A percentile compares a stretch with the other conserved stretches of the same genome.
Evolutionary conservation across 2,113 vertebrate genomes (phyloP).

Genomic region (Phylloscopus trochiloides): DNA sequence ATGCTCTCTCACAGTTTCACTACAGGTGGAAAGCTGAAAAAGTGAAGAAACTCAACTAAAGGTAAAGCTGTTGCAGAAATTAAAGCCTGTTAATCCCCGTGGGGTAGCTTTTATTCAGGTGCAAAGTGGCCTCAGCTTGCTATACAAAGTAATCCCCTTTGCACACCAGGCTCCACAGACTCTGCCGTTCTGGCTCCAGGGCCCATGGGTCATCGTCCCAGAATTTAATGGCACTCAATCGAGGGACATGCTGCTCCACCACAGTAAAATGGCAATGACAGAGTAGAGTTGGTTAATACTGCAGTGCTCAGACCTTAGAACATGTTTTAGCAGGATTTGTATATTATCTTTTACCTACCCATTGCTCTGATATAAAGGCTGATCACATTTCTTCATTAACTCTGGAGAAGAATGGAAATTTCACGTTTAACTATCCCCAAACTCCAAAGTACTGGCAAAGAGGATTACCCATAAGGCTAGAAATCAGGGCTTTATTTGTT

Average conservation of each 20-base stretch:
- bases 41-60: background rate
- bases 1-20: background rate
- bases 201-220: background rate
- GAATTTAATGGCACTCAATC: constrained; percentile 9
- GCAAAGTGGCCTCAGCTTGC: background rate
- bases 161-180: background rate
- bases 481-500: background rate
- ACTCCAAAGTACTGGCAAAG: background rate
- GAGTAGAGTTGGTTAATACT: constrained; percentile 2
- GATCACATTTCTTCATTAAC: background rate
- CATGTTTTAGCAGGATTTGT: background rate
- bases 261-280: background rate
- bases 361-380: background rate
- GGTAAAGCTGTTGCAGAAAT: background rate
- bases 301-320: constrained; percentile 15
- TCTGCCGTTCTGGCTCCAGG: background rate
- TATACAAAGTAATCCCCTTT: background rate
- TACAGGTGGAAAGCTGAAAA: background rate
- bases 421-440: background rate
- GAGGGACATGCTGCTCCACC: background rate
- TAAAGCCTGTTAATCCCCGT: background rate
- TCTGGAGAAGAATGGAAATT: constrained; percentile 1
- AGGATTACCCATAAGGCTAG: background rate
- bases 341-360: background rate
- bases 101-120: background rate